phyloP scores from a whole-genome alignment of 2,888 invertebrate species.

The Acrobasis repandana region DNA sequence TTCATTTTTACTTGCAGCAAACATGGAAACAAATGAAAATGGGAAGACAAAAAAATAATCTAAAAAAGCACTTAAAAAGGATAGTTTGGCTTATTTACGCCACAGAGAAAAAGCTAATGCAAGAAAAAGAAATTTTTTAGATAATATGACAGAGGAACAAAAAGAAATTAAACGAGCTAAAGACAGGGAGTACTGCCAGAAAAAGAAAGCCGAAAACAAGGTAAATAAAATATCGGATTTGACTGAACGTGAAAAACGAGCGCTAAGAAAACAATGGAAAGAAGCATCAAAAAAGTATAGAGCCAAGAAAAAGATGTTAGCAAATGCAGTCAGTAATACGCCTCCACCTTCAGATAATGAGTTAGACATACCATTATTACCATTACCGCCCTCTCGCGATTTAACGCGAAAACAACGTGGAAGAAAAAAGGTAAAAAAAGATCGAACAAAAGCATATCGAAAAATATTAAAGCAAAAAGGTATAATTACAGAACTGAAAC shows the following conservation, averaged over 20 bases:
- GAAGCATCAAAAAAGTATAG: constrained; percentile 23
- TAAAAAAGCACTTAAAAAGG: constrained; percentile 27
- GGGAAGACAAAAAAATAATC: not conserved
- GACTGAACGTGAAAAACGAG: constrained; percentile 27
- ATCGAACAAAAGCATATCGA: no score
- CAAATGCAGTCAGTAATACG: constrained; percentile 2
- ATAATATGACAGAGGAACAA: constrained; percentile 38
- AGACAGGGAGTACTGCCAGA: constrained; percentile 35
- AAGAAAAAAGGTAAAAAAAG: no score
- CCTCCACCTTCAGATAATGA: no score
- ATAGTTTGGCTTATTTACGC: constrained; percentile 33
- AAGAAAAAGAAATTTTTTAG: constrained; percentile 38
- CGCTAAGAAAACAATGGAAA: constrained; percentile 28
- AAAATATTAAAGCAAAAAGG: no score
- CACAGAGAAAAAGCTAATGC: constrained; percentile 34
- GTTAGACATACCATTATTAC: no score
- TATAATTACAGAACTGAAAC: no score
- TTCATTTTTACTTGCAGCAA: constrained; percentile 19
- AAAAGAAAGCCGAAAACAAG: constrained; percentile 27
- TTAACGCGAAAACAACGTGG: no score
- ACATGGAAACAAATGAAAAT: not conserved
- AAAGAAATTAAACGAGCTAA: constrained; percentile 37
- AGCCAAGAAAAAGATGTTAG: constrained; percentile 22
- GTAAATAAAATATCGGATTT: constrained; percentile 26
- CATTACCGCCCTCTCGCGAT: no score